Base-by-base conservation (phyloP, 2,888 invertebrate genomes). In the Lapara coniferarum region DNA sequence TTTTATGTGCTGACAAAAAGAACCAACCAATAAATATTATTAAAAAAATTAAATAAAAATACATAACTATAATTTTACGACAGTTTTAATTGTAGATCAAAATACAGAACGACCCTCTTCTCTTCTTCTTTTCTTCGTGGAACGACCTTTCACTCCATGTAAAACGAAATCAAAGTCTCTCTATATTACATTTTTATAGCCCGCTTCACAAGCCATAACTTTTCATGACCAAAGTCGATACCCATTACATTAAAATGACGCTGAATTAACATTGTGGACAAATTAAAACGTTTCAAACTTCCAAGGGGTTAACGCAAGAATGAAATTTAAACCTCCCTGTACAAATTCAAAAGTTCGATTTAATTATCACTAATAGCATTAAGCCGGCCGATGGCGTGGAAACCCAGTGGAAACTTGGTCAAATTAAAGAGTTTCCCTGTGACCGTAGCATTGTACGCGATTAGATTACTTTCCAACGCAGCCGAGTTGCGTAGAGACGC, bases 301-400 rank as follows among this genome's bases (percentile, higher is more conserved):
- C 77, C 66, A 59, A 70, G 69, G 71, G 69, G 66, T 70, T 66
- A 67, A 70, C 58, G 58, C 74, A 78, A 80, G 81, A 86, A 83
- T 82, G 82, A 82, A 86, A 85, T 85, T 81, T 77, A 80, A 79
- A 78, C 81, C 79, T 57, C 67, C 49, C 57, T 63, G 63, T 69
- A 78, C 82, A 80, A 84, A 84, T 83, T 80, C 76, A 69, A 74
- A 78, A 81, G 82, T 84, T 82, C 79, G 81, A 85, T 89, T 89
- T 89, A 89, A 90, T 90, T 89, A 89, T 88, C 86, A 83, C 83
- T 90, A 89, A 90, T 87, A 87, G 87, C 88, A 87, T 88, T 81
- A 85, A 85, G 76, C 77, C 72, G 76, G 71, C 84, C 86, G 83
- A 87, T 89, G 86, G 85, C 77, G 84, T 78, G 83, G 85, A 88